These are phyloP conservation scores for Leptatherina wallacei DNA, from an alignment of 2,797 vertebrate genomes.

Conservation along the genomic window DNA sequence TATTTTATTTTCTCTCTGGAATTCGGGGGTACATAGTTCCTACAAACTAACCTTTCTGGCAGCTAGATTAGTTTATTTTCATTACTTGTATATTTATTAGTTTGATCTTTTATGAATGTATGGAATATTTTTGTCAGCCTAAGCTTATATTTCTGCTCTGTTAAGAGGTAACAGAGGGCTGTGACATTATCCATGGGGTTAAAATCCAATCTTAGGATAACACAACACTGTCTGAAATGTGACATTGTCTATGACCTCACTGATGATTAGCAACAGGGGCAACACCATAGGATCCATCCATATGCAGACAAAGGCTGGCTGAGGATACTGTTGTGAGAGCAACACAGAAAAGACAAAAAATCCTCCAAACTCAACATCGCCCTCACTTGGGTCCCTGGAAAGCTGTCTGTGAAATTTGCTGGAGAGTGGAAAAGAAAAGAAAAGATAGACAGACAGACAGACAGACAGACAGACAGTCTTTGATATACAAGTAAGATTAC, in stretches of 20 bases:
- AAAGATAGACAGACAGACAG: neutral
- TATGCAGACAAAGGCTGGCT: neutral
- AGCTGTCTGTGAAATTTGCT: neutral
- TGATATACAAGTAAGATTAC: conserved; percentile 6
- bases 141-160: neutral
- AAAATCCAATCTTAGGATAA: neutral
- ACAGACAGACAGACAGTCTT: neutral
- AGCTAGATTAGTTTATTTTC: neutral
- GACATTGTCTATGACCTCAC: neutral
- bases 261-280: neutral
- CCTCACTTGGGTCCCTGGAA: neutral
- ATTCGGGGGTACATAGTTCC: neutral
- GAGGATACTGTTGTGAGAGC: neutral
- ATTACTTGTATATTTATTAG: neutral
- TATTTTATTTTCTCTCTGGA: neutral
- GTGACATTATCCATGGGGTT: neutral
- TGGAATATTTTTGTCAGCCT: neutral
- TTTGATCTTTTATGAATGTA: neutral
- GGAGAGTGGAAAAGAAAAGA: neutral
- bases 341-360: neutral
- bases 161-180: neutral
- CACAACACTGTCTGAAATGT: neutral
- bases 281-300: neutral
- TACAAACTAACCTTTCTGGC: neutral
- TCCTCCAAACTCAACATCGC: neutral